Base-by-base conservation (phyloP, 2,888 invertebrate species). In the Chelonus formosanus region DNA sequence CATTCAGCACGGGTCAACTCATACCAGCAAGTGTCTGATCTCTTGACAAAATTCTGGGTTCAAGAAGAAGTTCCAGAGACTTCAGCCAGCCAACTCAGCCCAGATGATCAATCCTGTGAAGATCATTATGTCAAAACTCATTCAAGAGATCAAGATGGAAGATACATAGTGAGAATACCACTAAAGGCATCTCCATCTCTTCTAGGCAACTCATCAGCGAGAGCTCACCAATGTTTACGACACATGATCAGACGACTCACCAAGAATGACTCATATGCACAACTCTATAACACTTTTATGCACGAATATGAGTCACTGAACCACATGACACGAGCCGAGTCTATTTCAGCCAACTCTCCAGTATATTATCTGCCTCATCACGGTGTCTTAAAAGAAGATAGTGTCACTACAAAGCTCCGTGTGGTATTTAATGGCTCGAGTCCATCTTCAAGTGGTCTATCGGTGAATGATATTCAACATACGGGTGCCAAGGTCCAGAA, bases 311-410 rank as follows among this genome's bases (percentile, higher is more conserved):
- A 20, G 20, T 20, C 20, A 20, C 20, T 20, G 20, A 20, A 20
- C 20, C 20, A 20, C 20, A 20, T 20, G 20, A 7, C n/a, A 8
- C n/a, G 3, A 34, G 8, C 20, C 20, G 2, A 20, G 20, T 1
- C 20, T 1, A 20, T 1, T 20, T 2, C 32, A 44, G 3, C 3
- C 63, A 55, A 10, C 36, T 65, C 1, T 59, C 63, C 0, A 20
- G 20, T 20, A 2, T 20, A 20, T 20, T 20, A 20, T 20, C 2
- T 20, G 20, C 20, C 20, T 20, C 48, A 61, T 6, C 67, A 82
- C 59, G 74, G 77, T 0, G 80, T 84, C 0, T 56, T 80, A 0
- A 76, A 77, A 10, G 61, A 75, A 6, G 63, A 68, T 4, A 78
- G 78, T 60, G 68, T 61, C 4, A 4, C 5, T 20, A 20, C 20